Evolutionary conservation across 2,797 vertebrate genomes (phyloP).

Genomic region (Smutsia temminckii): DNA sequence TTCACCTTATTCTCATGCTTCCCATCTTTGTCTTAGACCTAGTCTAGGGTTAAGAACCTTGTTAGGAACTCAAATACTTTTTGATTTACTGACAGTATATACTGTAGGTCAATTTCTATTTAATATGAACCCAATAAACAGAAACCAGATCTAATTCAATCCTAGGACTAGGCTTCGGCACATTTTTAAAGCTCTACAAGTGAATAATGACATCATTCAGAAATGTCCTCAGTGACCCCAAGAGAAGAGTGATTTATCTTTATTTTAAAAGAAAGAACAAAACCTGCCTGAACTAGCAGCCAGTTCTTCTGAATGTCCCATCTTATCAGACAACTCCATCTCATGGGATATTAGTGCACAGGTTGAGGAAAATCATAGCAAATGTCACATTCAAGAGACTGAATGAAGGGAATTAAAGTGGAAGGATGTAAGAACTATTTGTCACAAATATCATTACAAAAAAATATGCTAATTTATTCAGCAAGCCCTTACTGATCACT

Average conservation of each 20-base stretch:
- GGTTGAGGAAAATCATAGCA: background rate
- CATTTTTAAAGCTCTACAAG: conserved; percentile 47
- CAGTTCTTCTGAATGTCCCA: conserved; percentile 21
- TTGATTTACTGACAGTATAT: background rate
- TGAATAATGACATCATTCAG: conserved; percentile 33
- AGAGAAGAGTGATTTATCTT: background rate
- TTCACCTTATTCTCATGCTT: background rate
- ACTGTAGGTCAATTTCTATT: conserved; percentile 26
- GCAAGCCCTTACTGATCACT: conserved; percentile 1
- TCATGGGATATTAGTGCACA: background rate
- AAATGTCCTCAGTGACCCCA: conserved; percentile 12
- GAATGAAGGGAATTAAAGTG: conserved; percentile 23
- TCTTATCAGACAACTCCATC: background rate
- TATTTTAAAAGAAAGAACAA: conserved; percentile 45
- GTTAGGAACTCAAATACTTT: conserved; percentile 11
- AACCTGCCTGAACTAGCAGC: background rate
- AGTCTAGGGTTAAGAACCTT: background rate
- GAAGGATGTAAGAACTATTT: conserved; percentile 1
- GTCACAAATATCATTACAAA: conserved; percentile 31
- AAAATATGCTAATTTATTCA: conserved; percentile 40
- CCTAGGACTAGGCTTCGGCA: background rate
- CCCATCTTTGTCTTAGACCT: background rate
- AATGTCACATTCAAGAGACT: conserved; percentile 17
- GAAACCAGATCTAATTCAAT: conserved; percentile 33
- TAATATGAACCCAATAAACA: conserved; percentile 24